Evolutionary conservation across 2,113 vertebrate species (phyloP).

Genomic region (Cromileptes altivelis): DNA sequence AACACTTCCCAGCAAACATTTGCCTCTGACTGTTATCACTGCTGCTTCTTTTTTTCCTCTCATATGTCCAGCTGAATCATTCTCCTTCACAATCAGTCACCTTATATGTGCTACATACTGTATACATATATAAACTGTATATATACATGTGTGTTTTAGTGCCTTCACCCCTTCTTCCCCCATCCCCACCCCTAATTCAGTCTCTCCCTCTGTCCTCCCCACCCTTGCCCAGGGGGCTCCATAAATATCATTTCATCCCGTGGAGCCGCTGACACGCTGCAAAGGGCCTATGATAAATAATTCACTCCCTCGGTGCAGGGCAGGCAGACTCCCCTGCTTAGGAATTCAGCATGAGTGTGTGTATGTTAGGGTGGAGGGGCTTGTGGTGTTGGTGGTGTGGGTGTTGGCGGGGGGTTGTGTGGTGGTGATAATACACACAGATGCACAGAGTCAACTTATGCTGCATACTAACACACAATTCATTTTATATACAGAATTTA

Average conservation of each 20-base stretch:
- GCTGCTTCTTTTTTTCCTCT: not conserved
- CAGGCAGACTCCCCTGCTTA: constrained; percentile 79
- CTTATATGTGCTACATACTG: constrained; percentile 5
- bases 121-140: constrained; percentile 2
- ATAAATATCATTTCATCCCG: constrained; percentile 89
- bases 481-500: constrained; percentile 32
- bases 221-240: constrained; percentile 84
- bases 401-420: constrained; percentile 3
- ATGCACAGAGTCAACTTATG: constrained; percentile 38
- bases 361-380: constrained; percentile 61
- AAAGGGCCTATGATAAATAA: constrained; percentile 85
- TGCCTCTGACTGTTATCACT: constrained; percentile 16
- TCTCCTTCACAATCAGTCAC: constrained; percentile 31
- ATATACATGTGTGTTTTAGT: constrained; percentile 57
- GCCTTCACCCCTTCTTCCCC: constrained; percentile 19
- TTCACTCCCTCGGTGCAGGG: constrained; percentile 79
- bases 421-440: constrained; percentile 42
- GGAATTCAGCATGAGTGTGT: constrained; percentile 77
- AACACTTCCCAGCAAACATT: not conserved
- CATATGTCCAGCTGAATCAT: not conserved
- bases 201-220: constrained; percentile 66
- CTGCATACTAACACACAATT: constrained; percentile 20
- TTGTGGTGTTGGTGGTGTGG: constrained; percentile 12
- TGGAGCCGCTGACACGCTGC: constrained; percentile 83
- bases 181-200: constrained; percentile 57